Base-by-base conservation (phyloP, 2,113 vertebrate species). In the Scortum barcoo region DNA sequence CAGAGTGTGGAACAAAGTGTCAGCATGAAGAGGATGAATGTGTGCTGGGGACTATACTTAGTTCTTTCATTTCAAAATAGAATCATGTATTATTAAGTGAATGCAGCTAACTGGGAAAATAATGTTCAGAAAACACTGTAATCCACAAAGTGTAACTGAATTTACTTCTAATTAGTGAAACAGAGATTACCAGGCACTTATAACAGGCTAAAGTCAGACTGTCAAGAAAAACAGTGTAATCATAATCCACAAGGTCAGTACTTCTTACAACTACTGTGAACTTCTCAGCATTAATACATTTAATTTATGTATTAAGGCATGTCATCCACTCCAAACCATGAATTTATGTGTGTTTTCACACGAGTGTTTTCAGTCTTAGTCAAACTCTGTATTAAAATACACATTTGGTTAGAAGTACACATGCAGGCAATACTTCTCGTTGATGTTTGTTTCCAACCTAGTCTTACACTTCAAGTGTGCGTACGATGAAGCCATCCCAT, bases 1-100 rank as follows among this genome's bases (percentile, higher is more conserved):
- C 65, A 69, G 61, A 33, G 63, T 26, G 62, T 57, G 72, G 56
- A 48, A 48, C 36, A 48, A 58, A 20, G 44, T 76, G 70, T 78
- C 79, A 78, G 63, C 44, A 53, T 42, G n/a, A 50, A 36, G 44
- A 33, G 24, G 20, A 33, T 56, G 53, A 73, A 71, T 40, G 13
- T n/a, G 2, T 28, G 11, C n/a, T 13, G 14, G n/a, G 13, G 50
- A 54, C 10, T 36, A 26, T 17, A 44, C 42, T 16, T 17, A 46
- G 14, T 13, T 33, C 28, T 28, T 40, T 19, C 24, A 58, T 48
- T 14, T 24, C 13, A 57, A 69, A 16, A n/a, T n/a, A n/a, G n/a
- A n/a, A n/a, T n/a, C n/a, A n/a, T n/a, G n/a, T n/a, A n/a, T n/a
- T n/a, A n/a, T n/a, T n/a, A n/a, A n/a, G n/a, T 14, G 0, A 54